These are phyloP conservation scores for Bostrychus sinensis DNA, from an alignment of 2,113 vertebrate genomes.

Conservation along the genomic window DNA sequence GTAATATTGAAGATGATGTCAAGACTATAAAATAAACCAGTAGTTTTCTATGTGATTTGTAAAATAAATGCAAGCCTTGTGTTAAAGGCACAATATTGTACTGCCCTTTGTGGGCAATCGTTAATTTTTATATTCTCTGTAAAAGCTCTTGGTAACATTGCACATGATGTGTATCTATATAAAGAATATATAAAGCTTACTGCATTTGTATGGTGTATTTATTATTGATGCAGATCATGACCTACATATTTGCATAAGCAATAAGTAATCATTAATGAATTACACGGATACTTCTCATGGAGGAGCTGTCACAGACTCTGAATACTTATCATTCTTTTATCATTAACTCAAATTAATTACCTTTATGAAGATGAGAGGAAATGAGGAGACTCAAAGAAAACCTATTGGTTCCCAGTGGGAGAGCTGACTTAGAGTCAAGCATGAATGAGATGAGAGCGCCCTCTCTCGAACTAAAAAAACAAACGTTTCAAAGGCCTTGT, in stretches of 20 bases:
- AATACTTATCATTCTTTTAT: background rate
- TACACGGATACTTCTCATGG: background rate
- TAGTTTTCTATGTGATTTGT: slow-evolving; percentile 81
- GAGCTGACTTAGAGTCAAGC: background rate
- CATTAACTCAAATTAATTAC: slow-evolving; percentile 1
- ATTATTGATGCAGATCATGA: slow-evolving; percentile 58
- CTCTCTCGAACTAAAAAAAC: background rate
- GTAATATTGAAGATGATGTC: slow-evolving; percentile 63
- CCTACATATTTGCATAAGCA: slow-evolving; percentile 55
- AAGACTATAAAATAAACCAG: slow-evolving; percentile 53
- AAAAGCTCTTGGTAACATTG: slow-evolving; percentile 76
- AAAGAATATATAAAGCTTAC: slow-evolving; percentile 71
- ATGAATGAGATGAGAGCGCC: background rate
- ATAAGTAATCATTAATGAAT: slow-evolving; percentile 33
- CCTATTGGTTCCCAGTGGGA: background rate
- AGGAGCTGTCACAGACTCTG: background rate
- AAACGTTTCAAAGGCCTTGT: background rate
- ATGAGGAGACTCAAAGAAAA: background rate
- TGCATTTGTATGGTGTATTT: slow-evolving; percentile 32
- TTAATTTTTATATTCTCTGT: slow-evolving; percentile 80
- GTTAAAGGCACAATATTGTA: slow-evolving; percentile 65
- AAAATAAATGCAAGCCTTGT: slow-evolving; percentile 70
- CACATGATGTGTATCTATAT: slow-evolving; percentile 75
- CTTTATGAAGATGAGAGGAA: slow-evolving; percentile 13
- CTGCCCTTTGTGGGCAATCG: slow-evolving; percentile 65